phyloP scores from a whole-genome alignment of 2,888 invertebrate species.

The Lasioglossum zephyrum region DNA sequence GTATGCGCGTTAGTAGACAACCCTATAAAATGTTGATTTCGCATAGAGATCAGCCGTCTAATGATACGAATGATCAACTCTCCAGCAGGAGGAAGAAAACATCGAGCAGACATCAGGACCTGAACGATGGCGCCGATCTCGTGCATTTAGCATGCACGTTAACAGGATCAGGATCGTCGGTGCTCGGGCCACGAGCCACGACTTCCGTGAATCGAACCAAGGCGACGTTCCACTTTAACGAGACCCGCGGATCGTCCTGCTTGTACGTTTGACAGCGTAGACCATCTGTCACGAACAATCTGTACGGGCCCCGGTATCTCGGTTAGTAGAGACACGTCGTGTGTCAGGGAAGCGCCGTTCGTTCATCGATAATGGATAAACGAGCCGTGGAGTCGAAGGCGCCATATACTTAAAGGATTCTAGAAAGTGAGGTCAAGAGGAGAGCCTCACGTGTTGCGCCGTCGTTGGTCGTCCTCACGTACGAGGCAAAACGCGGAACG shows the following conservation, averaged over 20 bases:
- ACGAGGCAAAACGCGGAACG: conserved; percentile 20
- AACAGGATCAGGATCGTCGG: conserved; percentile 1
- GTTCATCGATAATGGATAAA: conserved; percentile 67
- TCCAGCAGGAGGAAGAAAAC: background rate
- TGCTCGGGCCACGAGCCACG: conserved; percentile 17
- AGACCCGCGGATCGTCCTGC: conserved; percentile 19
- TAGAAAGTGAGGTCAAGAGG: conserved; percentile 78
- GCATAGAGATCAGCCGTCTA: too few species aligned
- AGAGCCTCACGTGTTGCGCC: conserved; percentile 55
- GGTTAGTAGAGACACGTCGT: conserved; percentile 62
- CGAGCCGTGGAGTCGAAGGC: conserved; percentile 64
- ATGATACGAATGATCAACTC: background rate
- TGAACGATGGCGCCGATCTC: background rate
- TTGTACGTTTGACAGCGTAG: conserved; percentile 39
- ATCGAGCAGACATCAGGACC: background rate
- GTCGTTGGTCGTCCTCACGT: conserved; percentile 32
- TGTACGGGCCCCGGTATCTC: conserved; percentile 55
- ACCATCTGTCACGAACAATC: conserved; percentile 58
- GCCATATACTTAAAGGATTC: conserved; percentile 73
- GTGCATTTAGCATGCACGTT: background rate
- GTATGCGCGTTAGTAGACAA: too few species aligned
- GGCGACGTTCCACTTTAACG: conserved; percentile 50
- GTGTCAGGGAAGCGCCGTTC: conserved; percentile 54
- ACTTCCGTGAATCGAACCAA: conserved; percentile 33
- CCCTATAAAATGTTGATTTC: too few species aligned